Evolutionary conservation across 2,797 vertebrate genomes (phyloP), one percentile per base, ranked within the genome.

Genomic region (Coccyzus lansbergi): DNA sequence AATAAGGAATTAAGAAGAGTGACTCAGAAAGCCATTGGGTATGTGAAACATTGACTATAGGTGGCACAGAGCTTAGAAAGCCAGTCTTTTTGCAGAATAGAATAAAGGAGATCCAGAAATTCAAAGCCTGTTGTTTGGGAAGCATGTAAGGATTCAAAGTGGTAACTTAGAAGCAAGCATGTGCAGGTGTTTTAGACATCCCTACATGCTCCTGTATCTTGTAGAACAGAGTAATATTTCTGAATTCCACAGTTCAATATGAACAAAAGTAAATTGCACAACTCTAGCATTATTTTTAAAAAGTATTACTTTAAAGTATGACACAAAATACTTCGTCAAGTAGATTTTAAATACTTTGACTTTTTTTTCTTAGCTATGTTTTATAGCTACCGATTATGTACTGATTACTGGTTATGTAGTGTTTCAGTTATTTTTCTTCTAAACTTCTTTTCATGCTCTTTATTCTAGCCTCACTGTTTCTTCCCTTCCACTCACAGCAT

Each of bases 1-100:
- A 70, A 29, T 59, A 77, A 90, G 40, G 70, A 92, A 88, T 75
- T 81, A 71, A 85, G 29, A 65, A 86, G 5, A 83, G 83, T 77
- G 38, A 90, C 22, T 18, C 44, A 91, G 36, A 2, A 86, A 71
- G 58, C 8, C 75, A 90, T 78, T 31, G 10, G 42, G 25, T 81
- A 60, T 22, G 24, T 71, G 62, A 78, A 64, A 21, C 38, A 76
- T 38, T 48, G 38, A 62, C 46, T 72, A 62, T 24, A 79, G 42
- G 38, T 56, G 75, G 67, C 28, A 75, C 17, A 71, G 59, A 44
- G n/a, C n/a, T 88, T 79, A 84, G 74, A 38, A 76, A 94, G 58
- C 72, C 34, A 71, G 60, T 38, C 33, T 71, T 56, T 64, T 7
- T 83, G 36, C 22, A 86, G 33, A 69, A 48, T 3, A 62, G 19